Evolutionary conservation across 2,797 vertebrate genomes (phyloP).

Genomic region (Centropyge bicolor): DNA sequence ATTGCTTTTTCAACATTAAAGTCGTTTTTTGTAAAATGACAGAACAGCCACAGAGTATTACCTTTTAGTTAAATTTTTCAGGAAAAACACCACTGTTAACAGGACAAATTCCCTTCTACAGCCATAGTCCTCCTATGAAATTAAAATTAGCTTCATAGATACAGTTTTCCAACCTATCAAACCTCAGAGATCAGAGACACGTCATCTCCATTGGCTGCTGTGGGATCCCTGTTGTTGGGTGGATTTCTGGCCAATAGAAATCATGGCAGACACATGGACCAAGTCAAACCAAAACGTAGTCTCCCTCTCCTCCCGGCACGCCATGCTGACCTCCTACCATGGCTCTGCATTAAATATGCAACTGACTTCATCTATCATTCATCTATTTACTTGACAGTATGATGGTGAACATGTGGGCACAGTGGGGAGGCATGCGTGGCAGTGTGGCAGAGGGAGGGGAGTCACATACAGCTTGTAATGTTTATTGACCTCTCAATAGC

Average conservation of each 20-base stretch:
- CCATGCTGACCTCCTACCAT: constrained; percentile 61
- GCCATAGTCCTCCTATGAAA: neutral
- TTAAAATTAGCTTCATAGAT: neutral
- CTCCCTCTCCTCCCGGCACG: constrained; percentile 33
- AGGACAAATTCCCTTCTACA: neutral
- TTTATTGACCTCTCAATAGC: neutral
- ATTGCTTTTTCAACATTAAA: constrained; percentile 11
- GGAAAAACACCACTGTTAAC: constrained; percentile 12
- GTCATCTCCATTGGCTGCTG: constrained; percentile 64
- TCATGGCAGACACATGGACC: constrained; percentile 8
- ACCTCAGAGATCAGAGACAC: constrained; percentile 5
- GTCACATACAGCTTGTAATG: constrained; percentile 1
- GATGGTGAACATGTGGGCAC: constrained; percentile 15
- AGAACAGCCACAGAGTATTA: neutral
- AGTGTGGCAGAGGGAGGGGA: neutral
- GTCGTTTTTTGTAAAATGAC: neutral
- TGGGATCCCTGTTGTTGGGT: constrained; percentile 69
- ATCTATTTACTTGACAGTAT: constrained; percentile 66
- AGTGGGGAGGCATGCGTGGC: constrained; percentile 8
- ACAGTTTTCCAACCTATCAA: constrained; percentile 4
- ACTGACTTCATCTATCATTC: constrained; percentile 74
- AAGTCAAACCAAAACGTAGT: constrained; percentile 47
- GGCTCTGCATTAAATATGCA: constrained; percentile 77
- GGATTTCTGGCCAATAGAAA: constrained; percentile 63
- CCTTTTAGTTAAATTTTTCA: neutral